phyloP scores from a whole-genome alignment of 35 echinoderm and acorn worm species.

The Heliocidaris erythrogramma region DNA sequence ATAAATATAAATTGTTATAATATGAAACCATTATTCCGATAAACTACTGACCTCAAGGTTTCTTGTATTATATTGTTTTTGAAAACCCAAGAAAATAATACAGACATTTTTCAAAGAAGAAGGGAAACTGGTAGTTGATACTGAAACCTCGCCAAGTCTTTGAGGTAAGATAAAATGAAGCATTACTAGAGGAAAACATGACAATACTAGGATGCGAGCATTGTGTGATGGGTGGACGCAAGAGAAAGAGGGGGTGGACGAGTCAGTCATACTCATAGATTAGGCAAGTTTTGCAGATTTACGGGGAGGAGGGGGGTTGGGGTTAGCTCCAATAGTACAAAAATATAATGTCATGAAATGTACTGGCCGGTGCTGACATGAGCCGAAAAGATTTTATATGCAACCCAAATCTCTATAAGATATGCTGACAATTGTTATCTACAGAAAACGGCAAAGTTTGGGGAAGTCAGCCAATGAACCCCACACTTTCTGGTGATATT shows the following conservation, averaged over 20 bases:
- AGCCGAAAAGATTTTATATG: no score
- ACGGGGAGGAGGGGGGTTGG: no score
- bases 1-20: no score
- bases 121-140: background rate
- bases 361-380: no score
- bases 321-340: no score
- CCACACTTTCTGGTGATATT: no score
- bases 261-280: background rate
- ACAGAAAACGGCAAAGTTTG: no score
- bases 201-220: background rate
- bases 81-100: background rate
- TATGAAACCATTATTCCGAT: no score
- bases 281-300: background rate
- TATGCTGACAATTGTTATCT: no score
- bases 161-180: background rate
- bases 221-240: background rate
- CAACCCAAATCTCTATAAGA: no score
- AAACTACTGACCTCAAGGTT: background rate
- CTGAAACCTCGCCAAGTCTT: background rate
- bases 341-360: no score
- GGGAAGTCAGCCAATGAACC: no score
- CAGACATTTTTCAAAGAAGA: background rate
- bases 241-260: background rate
- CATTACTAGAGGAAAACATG: background rate
- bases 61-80: background rate